Evolutionary conservation across 2,888 invertebrate species (phyloP).

Genomic region (Chrysina gloriosa): DNA sequence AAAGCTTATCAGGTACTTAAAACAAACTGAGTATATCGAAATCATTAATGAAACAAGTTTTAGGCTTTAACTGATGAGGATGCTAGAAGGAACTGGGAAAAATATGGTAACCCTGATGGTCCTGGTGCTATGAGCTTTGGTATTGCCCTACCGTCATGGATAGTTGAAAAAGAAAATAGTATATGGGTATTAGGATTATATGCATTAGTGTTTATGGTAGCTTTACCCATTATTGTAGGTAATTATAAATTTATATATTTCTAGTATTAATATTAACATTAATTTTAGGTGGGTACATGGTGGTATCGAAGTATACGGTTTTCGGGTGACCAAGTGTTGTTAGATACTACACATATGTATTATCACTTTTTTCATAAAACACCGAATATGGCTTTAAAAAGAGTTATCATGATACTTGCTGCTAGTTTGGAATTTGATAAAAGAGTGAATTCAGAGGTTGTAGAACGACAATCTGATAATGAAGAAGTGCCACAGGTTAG

Average conservation of each 20-base stretch:
- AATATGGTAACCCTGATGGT: conserved; percentile 99
- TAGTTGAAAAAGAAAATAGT: conserved; percentile 99
- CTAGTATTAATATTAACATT: conserved; percentile 7
- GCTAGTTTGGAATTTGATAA: conserved; percentile 97
- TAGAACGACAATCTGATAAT: conserved; percentile 92
- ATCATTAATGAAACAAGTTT: background rate
- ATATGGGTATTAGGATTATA: conserved; percentile 97
- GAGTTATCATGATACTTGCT: conserved; percentile 96
- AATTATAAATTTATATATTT: background rate
- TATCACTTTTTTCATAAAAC: conserved; percentile 96
- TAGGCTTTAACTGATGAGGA: conserved; percentile 97
- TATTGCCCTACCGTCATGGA: conserved; percentile 99
- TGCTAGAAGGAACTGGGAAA: conserved; percentile 97
- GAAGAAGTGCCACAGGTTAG: conserved; percentile 90
- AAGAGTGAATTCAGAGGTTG: conserved; percentile 93
- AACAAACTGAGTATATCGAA: conserved; percentile 20
- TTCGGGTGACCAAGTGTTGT: conserved; percentile 94
- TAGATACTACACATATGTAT: conserved; percentile 97
- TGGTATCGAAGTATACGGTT: conserved; percentile 98
- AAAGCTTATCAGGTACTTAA: conserved; percentile 85
- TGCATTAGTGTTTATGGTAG: conserved; percentile 97
- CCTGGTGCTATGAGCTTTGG: conserved; percentile 99
- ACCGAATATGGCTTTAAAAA: conserved; percentile 93
- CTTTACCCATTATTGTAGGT: conserved; percentile 85
- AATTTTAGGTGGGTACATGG: conserved; percentile 87